Evolutionary conservation across 2,113 vertebrate genomes (phyloP).

Genomic region (Gasterosteus aculeatus): DNA sequence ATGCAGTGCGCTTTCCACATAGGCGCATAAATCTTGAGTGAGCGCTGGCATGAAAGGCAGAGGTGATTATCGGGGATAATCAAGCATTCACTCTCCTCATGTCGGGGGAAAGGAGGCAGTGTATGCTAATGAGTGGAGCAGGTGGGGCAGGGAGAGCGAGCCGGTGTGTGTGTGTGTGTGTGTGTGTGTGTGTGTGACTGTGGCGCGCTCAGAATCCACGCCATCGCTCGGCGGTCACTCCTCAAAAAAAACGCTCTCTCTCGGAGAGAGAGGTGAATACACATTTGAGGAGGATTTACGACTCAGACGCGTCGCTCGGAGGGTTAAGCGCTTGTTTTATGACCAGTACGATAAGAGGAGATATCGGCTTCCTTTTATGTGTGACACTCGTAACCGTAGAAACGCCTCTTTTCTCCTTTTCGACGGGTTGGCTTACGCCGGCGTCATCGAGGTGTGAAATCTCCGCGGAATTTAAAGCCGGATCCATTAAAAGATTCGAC

Average conservation of each 20-base stretch:
- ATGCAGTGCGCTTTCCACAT: slow-evolving; percentile 51
- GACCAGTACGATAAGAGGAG: slow-evolving; percentile 66
- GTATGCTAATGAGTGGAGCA: slow-evolving; percentile 64
- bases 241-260: slow-evolving; percentile 58
- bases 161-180: no score
- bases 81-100: slow-evolving; percentile 76
- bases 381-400: slow-evolving; percentile 65
- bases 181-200: slow-evolving; percentile 17
- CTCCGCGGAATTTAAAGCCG: slow-evolving; percentile 53
- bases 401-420: slow-evolving; percentile 54
- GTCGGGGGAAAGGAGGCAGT: slow-evolving; percentile 59
- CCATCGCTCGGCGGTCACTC: slow-evolving; percentile 60
- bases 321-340: slow-evolving; percentile 75
- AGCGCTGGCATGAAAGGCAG: slow-evolving; percentile 67
- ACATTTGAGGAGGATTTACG: slow-evolving; percentile 75
- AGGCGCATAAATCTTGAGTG: slow-evolving; percentile 65
- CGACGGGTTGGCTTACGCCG: slow-evolving; percentile 42
- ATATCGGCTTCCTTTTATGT: slow-evolving; percentile 71
- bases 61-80: slow-evolving; percentile 77
- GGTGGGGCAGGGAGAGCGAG: background rate
- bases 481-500: slow-evolving; percentile 42
- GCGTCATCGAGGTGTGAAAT: slow-evolving; percentile 54
- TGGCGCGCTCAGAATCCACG: slow-evolving; percentile 61
- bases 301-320: slow-evolving; percentile 45
- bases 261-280: slow-evolving; percentile 29